Evolutionary conservation across 64 coral and sea anemone genomes (phyloP).

Genomic region (Anthopleura sola): DNA sequence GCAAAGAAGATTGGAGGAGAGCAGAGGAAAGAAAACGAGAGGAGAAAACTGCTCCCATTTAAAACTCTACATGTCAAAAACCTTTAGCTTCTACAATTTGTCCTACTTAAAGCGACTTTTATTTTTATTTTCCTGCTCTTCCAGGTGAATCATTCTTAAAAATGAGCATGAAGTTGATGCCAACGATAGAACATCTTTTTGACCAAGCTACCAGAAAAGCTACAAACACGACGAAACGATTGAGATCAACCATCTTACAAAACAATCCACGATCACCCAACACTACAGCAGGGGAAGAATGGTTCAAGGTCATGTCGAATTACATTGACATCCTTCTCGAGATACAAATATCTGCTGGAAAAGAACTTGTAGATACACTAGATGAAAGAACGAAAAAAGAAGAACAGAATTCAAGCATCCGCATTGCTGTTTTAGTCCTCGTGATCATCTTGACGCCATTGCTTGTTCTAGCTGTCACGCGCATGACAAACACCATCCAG

Average conservation of each 20-base stretch:
- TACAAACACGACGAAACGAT: background rate
- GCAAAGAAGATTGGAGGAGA: too few species aligned
- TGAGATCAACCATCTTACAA: constrained; percentile 47
- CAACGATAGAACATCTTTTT: constrained; percentile 40
- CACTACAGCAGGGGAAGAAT: background rate
- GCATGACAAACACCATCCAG: constrained; percentile 63
- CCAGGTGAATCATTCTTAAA: constrained; percentile 27
- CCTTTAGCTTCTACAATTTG: too few species aligned
- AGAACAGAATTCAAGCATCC: background rate
- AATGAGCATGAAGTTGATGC: constrained; percentile 41
- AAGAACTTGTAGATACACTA: background rate
- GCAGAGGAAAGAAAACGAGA: too few species aligned
- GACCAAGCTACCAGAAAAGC: constrained; percentile 1
- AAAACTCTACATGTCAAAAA: too few species aligned
- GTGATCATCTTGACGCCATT: constrained; percentile 42
- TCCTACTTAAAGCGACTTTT: too few species aligned
- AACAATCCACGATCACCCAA: constrained; percentile 27
- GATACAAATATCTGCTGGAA: constrained; percentile 39
- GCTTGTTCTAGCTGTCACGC: constrained; percentile 36
- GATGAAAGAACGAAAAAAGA: background rate
- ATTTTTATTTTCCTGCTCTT: background rate
- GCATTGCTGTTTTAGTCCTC: constrained; percentile 11
- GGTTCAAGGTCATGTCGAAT: constrained; percentile 56
- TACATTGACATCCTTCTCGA: constrained; percentile 56
- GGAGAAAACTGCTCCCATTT: too few species aligned